Evolutionary conservation across 2,113 vertebrate species (phyloP), one percentile per base, ranked within the genome.

Genomic region (Dasyprocta punctata): DNA sequence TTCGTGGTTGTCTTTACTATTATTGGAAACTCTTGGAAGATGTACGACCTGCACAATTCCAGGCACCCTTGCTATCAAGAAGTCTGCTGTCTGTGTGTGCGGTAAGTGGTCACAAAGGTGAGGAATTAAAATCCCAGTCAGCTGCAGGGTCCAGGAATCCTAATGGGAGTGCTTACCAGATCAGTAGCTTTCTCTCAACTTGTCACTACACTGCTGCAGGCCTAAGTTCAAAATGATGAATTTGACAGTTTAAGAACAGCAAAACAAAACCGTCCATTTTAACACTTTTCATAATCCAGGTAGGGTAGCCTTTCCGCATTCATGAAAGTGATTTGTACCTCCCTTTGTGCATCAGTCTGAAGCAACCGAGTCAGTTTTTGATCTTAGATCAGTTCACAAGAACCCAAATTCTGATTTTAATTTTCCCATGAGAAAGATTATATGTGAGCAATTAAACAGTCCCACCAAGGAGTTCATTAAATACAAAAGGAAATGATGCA

Each of bases 281-380:
- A 80, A 33, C 0, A 88, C 44, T 78, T 26, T 9, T 56, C 2
- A 17, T 5, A 89, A 33, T 92, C 6, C 33, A 33, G 54, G 60
- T 44, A 28, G 19, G 1, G 0, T 0, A 61, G 0, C 0, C 4
- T 6, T 58, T 58, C 47, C 41, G 3, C 12, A 17, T 65, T 44
- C 7, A 28, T 61, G 85, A 4, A 61, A 84, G 47, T 60, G 81
- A 58, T 36, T 0, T n/a, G 0, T 38, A 8, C n/a, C 26, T 87
- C 17, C n/a, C 56, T 54, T 63, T 90, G 86, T 80, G 54, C 12
- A 47, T 93, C 92, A 24, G 1, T 75, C 49, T 77, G 7, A 77
- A 11, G 0, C 1, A 56, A 41, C n/a, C 47, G 77, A 63, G 41
- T 47, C 28, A 56, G 4, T 20, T 85, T 54, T 92, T 49, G 9